Evolutionary conservation across 2,888 invertebrate species (phyloP), one percentile per base, ranked within the genome.

Genomic region (Ptilodon capucinus): DNA sequence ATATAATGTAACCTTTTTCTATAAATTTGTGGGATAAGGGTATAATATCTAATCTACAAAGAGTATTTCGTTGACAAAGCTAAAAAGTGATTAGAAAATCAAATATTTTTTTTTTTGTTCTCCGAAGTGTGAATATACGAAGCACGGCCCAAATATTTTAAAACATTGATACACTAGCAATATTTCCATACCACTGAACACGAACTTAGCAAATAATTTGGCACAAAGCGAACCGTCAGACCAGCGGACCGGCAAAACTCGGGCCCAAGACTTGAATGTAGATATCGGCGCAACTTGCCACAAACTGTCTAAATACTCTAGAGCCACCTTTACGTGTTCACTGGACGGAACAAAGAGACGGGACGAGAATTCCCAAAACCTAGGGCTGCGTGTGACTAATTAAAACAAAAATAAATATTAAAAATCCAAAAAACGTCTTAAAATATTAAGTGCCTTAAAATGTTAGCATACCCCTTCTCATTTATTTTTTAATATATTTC

Each of bases 201-300:
- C 19, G 28, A 39, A 46, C 45, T 48, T 48, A 8, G 36, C 44
- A 40, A 57, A 65, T 51, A 57, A 65, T 51, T 62, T 32, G 47
- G 45, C 38, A 53, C 46, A 50, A 58, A 54, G 46, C 35, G 25
- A 44, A 40, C 23, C 45, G 25, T 35, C 14, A 17, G 42, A 42
- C 32, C 47, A 54, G 8, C 49, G 40, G 38, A 43, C 51, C 48
- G 52, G 23, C 46, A 54, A 49, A 59, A 57, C 64, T 60, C 44
- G 35, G 46, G 40, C 21, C 52, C 43, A 54, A 60, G 42, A 48
- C 54, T 34, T 50, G 60, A 66, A 66, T 61, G 30, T 50, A 64
- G 54, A 67, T 56, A 61, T 63, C 49, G 61, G 38, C 45, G 45
- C 49, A 64, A 64, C 39, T 58, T 62, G 60, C 52, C 54, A 45